Base-by-base conservation (phyloP, 2,797 vertebrate genomes). In the Gorsachius magnificus region DNA sequence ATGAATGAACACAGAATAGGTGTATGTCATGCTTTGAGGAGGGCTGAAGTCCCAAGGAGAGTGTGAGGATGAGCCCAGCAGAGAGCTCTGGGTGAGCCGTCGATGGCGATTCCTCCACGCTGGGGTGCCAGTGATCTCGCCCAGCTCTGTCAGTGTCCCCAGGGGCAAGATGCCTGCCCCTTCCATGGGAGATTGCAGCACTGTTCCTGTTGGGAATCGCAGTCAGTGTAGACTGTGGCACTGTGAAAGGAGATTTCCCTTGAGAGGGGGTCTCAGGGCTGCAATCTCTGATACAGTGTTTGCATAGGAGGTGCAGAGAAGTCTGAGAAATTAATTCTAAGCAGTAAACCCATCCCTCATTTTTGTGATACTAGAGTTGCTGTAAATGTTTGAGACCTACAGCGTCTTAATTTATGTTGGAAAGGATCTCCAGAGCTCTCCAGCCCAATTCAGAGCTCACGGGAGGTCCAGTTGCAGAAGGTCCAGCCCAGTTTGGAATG, bases 161-260 rank as follows among this genome's bases (percentile, higher is more conserved):
- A 46, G 25, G 26, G n/a, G 26, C 0, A 12, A 43, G n/a, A 43
- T 31, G 13, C 29, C n/a, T 57, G 36, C 43, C 12, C 36, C 0
- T 0, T 14, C 29, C n/a, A 1, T 15, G 22, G 22, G 56, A 70
- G n/a, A 48, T 10, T 1, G 1, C 17, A 36, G 24, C 1, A 2
- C 64, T 57, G 24, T 13, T 80, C 22, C 48, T 31, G 29, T 22
- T n/a, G 48, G 63, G 75, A 83, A 46, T 20, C 50, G 41, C 35
- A 24, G 56, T 9, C 2, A 2, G 9, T 41, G 50, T 38, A 58
- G 60, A 18, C 57, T 48, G 56, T 21, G 50, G 38, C 7, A n/a
- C 43, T 28, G 65, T 60, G 72, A 72, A 56, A 43, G 31, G 53
- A 45, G 25, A 10, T 31, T 76, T 77, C 71, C 51, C 53, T 29